Evolutionary conservation across 2,797 vertebrate genomes (phyloP).

Genomic region (Anableps anableps): DNA sequence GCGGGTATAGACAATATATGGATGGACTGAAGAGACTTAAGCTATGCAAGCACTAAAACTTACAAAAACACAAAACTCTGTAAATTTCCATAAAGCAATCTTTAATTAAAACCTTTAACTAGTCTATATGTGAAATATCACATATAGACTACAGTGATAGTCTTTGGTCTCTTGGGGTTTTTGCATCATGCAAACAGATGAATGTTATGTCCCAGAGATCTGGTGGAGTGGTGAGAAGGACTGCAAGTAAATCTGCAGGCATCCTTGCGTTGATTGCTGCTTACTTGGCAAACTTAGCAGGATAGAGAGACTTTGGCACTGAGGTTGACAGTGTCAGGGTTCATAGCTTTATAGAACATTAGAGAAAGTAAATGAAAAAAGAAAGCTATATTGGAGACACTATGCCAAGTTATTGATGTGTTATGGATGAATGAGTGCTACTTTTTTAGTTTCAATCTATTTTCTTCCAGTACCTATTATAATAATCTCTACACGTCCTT

Average conservation of each 20-base stretch:
- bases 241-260: constrained; percentile 28
- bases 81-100: not conserved
- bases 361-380: constrained; percentile 21
- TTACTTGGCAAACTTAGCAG: constrained; percentile 32
- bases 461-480: constrained; percentile 7
- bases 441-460: not conserved
- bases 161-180: constrained; percentile 38
- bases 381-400: not conserved
- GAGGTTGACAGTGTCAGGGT: constrained; percentile 19
- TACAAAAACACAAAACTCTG: too few relatives aligned
- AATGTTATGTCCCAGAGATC: constrained; percentile 25
- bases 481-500: constrained; percentile 16
- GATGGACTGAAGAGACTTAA: too few relatives aligned
- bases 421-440: constrained; percentile 25
- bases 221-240: constrained; percentile 22
- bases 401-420: not conserved
- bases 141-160: not conserved
- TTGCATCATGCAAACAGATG: constrained; percentile 1
- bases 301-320: constrained; percentile 33
- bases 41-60: too few relatives aligned
- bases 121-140: not conserved
- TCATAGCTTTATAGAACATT: constrained; percentile 24
- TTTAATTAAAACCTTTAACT: not conserved
- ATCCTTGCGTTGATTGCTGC: constrained; percentile 42
- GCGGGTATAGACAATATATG: too few relatives aligned